Percentiles rank a stretch among this genome's conserved stretches.
These are phyloP conservation scores for Thalpophila matura DNA, from an alignment of 2,888 invertebrate species.

Conservation along the genomic window DNA sequence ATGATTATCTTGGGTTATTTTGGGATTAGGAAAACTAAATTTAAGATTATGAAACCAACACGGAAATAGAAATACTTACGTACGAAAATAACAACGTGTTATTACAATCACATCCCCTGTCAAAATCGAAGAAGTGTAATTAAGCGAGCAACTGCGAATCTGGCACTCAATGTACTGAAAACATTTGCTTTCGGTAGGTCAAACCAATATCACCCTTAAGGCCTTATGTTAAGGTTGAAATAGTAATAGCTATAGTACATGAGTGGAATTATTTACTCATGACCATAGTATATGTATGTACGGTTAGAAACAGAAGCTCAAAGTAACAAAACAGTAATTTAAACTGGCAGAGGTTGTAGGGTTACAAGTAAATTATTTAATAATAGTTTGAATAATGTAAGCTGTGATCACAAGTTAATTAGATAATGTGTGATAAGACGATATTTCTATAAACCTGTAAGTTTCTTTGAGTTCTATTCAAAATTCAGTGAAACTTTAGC, in stretches of 20 bases:
- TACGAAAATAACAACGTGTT: constrained; percentile 32
- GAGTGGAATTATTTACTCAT: constrained; percentile 22
- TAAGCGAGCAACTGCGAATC: constrained; percentile 64
- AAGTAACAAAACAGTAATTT: constrained; percentile 82
- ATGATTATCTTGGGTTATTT: constrained; percentile 17
- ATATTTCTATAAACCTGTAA: not conserved
- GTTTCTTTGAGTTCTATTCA: not conserved
- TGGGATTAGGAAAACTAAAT: constrained; percentile 4
- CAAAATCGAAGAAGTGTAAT: constrained; percentile 71
- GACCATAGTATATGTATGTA: constrained; percentile 57
- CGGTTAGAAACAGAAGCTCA: constrained; percentile 74
- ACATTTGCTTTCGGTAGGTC: constrained; percentile 63
- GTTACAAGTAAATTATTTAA: constrained; percentile 62
- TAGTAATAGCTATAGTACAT: constrained; percentile 7
- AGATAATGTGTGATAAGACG: not conserved
- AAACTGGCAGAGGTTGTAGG: constrained; percentile 72
- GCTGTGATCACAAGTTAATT: constrained; percentile 54
- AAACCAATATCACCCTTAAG: constrained; percentile 38
- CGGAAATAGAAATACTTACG: constrained; percentile 1
- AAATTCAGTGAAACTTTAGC: not conserved
- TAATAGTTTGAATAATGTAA: constrained; percentile 36
- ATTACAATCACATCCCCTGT: constrained; percentile 55
- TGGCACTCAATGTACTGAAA: constrained; percentile 49
- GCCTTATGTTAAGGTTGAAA: constrained; percentile 23
- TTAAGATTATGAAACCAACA: constrained; percentile 7